Evolutionary conservation across 2,888 invertebrate genomes (phyloP).

Genomic region (Agriopis leucophaearia): DNA sequence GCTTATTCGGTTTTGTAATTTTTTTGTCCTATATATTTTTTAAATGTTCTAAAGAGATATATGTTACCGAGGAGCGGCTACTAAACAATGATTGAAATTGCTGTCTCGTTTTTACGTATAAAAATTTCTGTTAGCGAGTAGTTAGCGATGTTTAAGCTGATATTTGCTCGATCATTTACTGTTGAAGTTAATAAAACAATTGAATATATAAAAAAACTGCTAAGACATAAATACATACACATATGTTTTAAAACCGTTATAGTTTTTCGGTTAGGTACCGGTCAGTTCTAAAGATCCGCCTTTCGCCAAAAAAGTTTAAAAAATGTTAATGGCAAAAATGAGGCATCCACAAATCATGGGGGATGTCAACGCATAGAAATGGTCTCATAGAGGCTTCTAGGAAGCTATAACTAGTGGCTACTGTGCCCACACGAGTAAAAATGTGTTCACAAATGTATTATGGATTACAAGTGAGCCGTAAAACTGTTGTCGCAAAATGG

Average conservation of each 20-base stretch:
- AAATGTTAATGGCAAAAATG: constrained; percentile 34
- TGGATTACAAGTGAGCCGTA: neutral
- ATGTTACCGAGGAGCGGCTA: too few species aligned
- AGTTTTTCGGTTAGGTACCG: constrained; percentile 16
- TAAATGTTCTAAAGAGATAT: too few species aligned
- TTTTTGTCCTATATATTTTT: too few species aligned
- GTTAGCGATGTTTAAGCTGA: too few species aligned
- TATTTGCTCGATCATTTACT: too few species aligned
- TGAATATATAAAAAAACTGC: neutral
- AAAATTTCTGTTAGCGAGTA: too few species aligned
- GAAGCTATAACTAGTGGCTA: constrained; percentile 52
- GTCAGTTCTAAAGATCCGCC: constrained; percentile 41
- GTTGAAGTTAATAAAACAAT: too few species aligned
- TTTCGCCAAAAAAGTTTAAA: constrained; percentile 32
- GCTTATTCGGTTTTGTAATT: too few species aligned
- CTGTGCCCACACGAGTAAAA: constrained; percentile 17
- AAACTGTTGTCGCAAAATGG: neutral
- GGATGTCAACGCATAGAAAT: constrained; percentile 59
- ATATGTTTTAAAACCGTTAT: neutral
- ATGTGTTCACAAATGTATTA: constrained; percentile 5
- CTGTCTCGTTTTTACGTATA: too few species aligned
- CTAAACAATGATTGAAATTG: too few species aligned
- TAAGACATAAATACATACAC: too few species aligned
- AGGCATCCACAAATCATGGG: constrained; percentile 61
- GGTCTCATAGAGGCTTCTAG: constrained; percentile 54